Percentiles rank a stretch among this genome's conserved stretches.
These are phyloP conservation scores for Opisthocomus hoazin DNA, from an alignment of 2,113 vertebrate genomes.

Conservation along the genomic window DNA sequence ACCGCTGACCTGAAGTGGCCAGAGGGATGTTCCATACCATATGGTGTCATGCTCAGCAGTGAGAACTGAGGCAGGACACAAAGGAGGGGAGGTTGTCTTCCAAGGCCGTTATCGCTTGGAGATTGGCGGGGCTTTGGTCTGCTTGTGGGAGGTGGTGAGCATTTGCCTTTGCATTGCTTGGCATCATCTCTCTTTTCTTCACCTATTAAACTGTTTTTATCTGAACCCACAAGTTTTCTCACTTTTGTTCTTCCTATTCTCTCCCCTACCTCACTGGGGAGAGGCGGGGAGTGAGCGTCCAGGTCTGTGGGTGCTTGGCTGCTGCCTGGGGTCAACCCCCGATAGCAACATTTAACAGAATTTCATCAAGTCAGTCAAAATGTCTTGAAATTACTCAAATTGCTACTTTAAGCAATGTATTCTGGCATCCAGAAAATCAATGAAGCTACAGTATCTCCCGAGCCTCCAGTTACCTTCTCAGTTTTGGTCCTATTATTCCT, in stretches of 20 bases:
- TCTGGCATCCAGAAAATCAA: neutral
- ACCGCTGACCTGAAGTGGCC: neutral
- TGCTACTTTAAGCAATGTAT: neutral
- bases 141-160: neutral
- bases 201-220: neutral
- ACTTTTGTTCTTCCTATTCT: neutral
- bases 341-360: neutral
- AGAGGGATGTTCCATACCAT: neutral
- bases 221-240: neutral
- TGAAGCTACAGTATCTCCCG: neutral
- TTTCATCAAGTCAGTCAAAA: neutral
- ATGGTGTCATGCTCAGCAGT: fast-evolving
- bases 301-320: neutral
- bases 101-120: neutral
- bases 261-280: neutral
- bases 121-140: neutral
- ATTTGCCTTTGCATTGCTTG: neutral
- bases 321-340: neutral
- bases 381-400: neutral
- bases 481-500: neutral
- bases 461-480: neutral
- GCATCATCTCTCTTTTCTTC: neutral
- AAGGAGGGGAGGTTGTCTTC: neutral
- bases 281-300: neutral
- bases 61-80: neutral